A percentile compares a stretch with the other conserved stretches of the same genome.
These are phyloP conservation scores for Rhysida immarginata DNA, from an alignment of 1,140 invertebrate species.

Conservation along the genomic window DNA sequence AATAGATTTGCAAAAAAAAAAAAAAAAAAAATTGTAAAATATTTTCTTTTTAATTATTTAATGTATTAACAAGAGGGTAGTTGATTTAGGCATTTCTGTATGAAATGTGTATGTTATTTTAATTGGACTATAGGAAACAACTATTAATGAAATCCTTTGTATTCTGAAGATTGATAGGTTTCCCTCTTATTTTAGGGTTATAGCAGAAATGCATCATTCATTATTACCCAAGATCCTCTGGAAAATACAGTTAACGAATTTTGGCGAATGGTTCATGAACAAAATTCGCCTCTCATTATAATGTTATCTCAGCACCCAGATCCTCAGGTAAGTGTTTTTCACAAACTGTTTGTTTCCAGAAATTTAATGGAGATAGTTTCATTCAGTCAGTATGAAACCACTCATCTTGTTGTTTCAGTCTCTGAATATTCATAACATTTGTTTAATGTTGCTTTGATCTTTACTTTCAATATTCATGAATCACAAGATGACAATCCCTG, in stretches of 20 bases:
- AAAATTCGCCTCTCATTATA: slow-evolving; percentile 75
- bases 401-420: too few relatives aligned
- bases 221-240: slow-evolving; percentile 88
- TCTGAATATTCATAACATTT: too few relatives aligned
- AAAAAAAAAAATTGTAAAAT: slow-evolving; percentile 1
- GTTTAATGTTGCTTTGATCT: too few relatives aligned
- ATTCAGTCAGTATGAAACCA: too few relatives aligned
- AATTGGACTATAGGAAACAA: too few relatives aligned
- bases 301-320: slow-evolving; percentile 79
- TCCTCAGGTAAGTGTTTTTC: slow-evolving; percentile 4
- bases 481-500: too few relatives aligned
- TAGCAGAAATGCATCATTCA: slow-evolving; percentile 81
- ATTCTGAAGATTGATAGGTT: background rate
- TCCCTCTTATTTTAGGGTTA: slow-evolving; percentile 48
- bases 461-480: too few relatives aligned
- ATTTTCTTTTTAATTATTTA: background rate
- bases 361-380: too few relatives aligned
- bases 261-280: slow-evolving; percentile 92
- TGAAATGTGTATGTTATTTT: too few relatives aligned
- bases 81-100: too few relatives aligned
- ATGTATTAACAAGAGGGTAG: too few relatives aligned
- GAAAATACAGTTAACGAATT: slow-evolving; percentile 79
- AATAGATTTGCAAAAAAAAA: background rate
- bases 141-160: background rate
- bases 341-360: too few relatives aligned